Base-by-base conservation (phyloP, 2,888 invertebrate genomes). In the Disparrhopalites patrizii region DNA sequence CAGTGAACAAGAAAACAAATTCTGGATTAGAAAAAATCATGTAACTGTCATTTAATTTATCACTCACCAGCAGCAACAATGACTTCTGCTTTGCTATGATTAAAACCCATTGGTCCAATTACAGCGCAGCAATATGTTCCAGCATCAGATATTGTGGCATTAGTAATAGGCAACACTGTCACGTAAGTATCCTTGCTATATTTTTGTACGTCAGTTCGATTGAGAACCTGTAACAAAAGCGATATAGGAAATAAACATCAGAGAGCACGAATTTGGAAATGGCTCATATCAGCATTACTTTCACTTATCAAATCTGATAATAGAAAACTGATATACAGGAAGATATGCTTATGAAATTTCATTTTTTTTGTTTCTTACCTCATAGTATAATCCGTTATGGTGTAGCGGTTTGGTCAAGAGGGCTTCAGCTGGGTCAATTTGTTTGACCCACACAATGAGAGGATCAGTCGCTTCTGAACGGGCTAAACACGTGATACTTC, bases 401-500 rank as follows among this genome's bases (percentile, higher is more conserved):
- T 50, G 58, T 27, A 70, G 62, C 10, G 62, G 61, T 61, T 66
- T 68, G 30, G 58, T 40, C 38, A 47, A 20, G 31, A 15, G 43
- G 18, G 54, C 60, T 15, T 20, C 31, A 36, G 64, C 52, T 33
- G 66, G 62, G 4, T 68, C 63, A 36, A 73, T 66, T 62, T 66
- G 69, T 58, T 73, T 73, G 25, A 73, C 69, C 73, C 73, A 74
- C 7, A 54, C 67, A 60, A 74, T 65, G 58, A 66, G 67, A 10
- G 70, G 71, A 27, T 66, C 56, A 18, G 60, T 65, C 47, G 68
- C 36, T 23, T 64, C 62, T 51, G 72, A 70, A 10, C 71, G 67
- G 28, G 73, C 75, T 15, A 71, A 62, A 54, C 75, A 75, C 20
- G 75, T 74, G 43, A 75, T 68, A 50, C 67, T 71, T 30, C 72